Percentiles rank a stretch among this genome's conserved stretches.
These are phyloP conservation scores for Henicopernis longicauda DNA, from an alignment of 2,113 vertebrate species.

Conservation along the genomic window DNA sequence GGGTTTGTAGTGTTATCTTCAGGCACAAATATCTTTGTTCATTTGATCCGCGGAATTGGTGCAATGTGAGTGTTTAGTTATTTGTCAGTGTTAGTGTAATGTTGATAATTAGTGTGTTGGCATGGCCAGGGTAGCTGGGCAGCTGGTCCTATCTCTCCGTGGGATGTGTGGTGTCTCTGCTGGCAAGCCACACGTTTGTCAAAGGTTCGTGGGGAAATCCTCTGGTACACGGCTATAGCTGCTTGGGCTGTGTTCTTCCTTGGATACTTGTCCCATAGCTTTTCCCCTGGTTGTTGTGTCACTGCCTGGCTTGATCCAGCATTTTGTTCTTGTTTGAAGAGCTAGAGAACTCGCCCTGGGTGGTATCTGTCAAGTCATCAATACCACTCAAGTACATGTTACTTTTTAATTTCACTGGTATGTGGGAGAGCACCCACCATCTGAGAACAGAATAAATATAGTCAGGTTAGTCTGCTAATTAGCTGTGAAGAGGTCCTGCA, in stretches of 20 bases:
- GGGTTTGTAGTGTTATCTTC: neutral
- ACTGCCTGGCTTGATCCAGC: neutral
- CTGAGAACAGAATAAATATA: neutral
- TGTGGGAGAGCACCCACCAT: neutral
- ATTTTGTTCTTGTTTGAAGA: neutral
- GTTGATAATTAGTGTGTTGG: accelerated
- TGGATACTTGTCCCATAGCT: accelerated
- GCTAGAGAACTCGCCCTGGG: neutral
- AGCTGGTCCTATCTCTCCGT: accelerated
- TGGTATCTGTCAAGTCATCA: neutral
- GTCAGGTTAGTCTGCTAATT: neutral
- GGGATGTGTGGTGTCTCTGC: neutral
- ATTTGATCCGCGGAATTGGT: too few relatives aligned
- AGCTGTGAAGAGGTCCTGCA: neutral
- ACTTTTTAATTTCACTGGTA: neutral
- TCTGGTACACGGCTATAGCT: accelerated
- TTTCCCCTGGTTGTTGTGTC: neutral
- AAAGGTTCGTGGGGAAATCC: accelerated
- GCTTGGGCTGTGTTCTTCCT: neutral
- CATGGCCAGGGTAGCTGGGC: neutral
- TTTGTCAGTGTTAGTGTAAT: neutral
- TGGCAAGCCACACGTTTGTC: neutral
- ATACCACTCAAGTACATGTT: neutral
- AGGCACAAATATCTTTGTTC: neutral
- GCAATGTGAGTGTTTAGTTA: neutral